Evolutionary conservation across 1,140 invertebrate species (phyloP).

Genomic region (Cataglyphis hispanica): DNA sequence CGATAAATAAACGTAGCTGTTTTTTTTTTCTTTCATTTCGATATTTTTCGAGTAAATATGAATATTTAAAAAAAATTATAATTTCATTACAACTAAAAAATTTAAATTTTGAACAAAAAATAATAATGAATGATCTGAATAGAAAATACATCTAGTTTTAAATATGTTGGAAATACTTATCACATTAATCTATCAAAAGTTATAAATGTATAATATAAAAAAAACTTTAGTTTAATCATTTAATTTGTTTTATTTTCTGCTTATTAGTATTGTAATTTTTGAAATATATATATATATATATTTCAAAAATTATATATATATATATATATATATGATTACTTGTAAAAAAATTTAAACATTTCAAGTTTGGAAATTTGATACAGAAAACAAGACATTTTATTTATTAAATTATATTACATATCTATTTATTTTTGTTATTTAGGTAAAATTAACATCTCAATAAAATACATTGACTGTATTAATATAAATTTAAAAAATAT

Average conservation of each 20-base stretch:
- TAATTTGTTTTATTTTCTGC: not conserved
- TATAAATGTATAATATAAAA: not conserved
- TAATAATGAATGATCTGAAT: not conserved
- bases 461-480: not conserved
- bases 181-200: not conserved
- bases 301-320: not conserved
- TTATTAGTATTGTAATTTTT: not conserved
- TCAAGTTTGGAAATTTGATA: not conserved
- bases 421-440: not conserved
- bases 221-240: not conserved
- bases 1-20: not conserved
- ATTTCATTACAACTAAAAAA: not conserved
- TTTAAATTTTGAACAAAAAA: not conserved
- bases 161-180: not conserved
- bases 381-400: not conserved
- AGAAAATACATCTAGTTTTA: not conserved
- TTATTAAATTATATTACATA: not conserved
- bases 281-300: not conserved
- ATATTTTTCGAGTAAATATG: not conserved
- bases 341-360: not conserved
- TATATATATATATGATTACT: not conserved
- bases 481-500: not conserved
- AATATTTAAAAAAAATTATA: not conserved
- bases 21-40: not conserved
- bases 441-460: no score